These are phyloP conservation scores for Agrotis segetum DNA, from an alignment of 2,888 invertebrate genomes.

Conservation along the genomic window DNA sequence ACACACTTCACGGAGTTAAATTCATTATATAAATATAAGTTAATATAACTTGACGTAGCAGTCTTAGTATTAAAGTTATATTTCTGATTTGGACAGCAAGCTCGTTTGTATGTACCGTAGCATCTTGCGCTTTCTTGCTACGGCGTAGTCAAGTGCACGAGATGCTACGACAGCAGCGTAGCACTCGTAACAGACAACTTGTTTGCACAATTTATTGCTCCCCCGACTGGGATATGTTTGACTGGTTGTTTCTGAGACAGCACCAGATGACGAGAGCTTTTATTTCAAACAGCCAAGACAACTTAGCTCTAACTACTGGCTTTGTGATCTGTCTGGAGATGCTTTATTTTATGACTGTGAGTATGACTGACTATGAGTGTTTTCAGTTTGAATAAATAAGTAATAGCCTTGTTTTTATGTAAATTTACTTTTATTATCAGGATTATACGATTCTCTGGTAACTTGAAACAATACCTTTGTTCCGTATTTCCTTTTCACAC, in stretches of 20 bases:
- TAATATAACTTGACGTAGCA: constrained; percentile 21
- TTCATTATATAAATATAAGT: constrained; percentile 1
- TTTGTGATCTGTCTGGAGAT: constrained; percentile 7
- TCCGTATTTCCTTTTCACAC: background rate
- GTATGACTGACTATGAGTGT: background rate
- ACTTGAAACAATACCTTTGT: background rate
- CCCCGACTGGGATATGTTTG: constrained; percentile 68
- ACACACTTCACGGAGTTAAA: constrained; percentile 2
- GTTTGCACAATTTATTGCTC: constrained; percentile 74
- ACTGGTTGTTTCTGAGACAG: constrained; percentile 60
- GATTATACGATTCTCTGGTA: background rate
- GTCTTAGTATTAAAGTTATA: constrained; percentile 33
- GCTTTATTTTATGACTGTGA: constrained; percentile 5
- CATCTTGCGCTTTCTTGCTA: constrained; percentile 55
- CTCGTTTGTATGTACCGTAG: constrained; percentile 48
- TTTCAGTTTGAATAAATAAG: background rate
- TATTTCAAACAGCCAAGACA: constrained; percentile 41
- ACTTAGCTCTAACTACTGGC: constrained; percentile 26
- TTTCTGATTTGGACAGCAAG: constrained; percentile 38
- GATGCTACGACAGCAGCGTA: constrained; percentile 65
- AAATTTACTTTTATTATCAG: background rate
- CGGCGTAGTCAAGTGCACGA: constrained; percentile 65
- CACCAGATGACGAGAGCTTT: constrained; percentile 49
- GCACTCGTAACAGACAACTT: constrained; percentile 70
- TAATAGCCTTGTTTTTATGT: background rate